These are phyloP conservation scores for Scophthalmus maximus DNA, from an alignment of 2,113 vertebrate species.

Conservation along the genomic window DNA sequence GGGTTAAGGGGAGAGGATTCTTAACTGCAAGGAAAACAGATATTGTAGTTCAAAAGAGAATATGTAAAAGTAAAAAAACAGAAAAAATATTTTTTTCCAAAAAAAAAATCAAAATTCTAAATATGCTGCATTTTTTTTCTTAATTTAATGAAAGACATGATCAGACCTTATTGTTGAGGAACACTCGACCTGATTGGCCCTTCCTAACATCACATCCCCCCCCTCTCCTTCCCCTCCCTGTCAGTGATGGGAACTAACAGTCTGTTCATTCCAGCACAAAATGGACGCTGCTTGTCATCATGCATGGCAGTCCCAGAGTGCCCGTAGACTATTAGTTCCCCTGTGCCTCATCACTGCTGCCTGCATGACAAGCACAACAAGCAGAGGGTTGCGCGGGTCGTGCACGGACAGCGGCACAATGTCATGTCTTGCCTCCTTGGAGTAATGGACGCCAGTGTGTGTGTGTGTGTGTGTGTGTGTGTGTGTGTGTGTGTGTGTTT, in stretches of 20 bases:
- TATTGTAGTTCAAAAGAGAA: no score
- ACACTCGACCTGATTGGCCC: neutral
- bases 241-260: conserved; percentile 32
- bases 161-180: neutral
- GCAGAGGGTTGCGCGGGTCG: conserved; percentile 51
- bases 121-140: no score
- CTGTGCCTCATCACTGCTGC: conserved; percentile 54
- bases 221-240: neutral
- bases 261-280: conserved; percentile 69
- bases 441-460: conserved; percentile 34
- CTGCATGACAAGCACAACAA: conserved; percentile 70
- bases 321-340: conserved; percentile 63
- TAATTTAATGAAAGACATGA: no score
- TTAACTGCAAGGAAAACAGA: no score
- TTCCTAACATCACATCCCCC: neutral
- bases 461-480: conserved; percentile 26
- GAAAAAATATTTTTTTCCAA: no score
- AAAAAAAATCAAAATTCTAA: no score
- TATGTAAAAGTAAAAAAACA: no score
- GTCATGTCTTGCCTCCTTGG: conserved; percentile 63
- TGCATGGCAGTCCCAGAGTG: conserved; percentile 52
- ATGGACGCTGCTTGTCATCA: conserved; percentile 70
- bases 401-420: conserved; percentile 58
- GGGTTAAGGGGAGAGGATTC: no score
- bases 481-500: conserved; percentile 13